Evolutionary conservation across 2,888 invertebrate genomes (phyloP), one percentile per base, ranked within the genome.

Genomic region (Boloria selene): DNA sequence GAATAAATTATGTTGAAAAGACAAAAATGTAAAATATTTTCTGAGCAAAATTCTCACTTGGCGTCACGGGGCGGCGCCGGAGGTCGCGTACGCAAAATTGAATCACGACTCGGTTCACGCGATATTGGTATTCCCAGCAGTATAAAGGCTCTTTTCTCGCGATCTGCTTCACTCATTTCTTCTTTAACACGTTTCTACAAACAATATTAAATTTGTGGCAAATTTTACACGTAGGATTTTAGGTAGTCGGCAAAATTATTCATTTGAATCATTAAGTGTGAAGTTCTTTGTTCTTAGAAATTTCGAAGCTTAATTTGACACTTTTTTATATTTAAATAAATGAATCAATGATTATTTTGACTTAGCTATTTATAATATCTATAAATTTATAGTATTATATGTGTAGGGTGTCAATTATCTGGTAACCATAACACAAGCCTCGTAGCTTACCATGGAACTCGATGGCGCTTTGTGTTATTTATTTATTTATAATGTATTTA

Each of bases 61-160:
- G 80, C 80, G 70, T 91, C 90, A 6, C 88, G 79, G 0, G 87
- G 87, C 6, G 90, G 89, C 3, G 83, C 85, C 14, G 79, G 77
- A 1, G 90, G 91, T 45, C 89, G 78, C 1, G 80, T 81, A n/a
- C 85, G 82, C 18, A 90, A 76, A 66, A 91, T 79, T 2, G 90
- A 90, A 75, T 90, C 91, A 13, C 78, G 80, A 65, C 90, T 91
- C 13, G 89, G 90, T 70, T 90, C 91, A 10, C 88, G 79, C 5
- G 91, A 91, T 73, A 90, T 73, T 56, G 80, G 73, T 79, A 91
- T 87, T 13, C 91, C 91, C 55, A 91, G 80, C 18, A 92, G 82
- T 69, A 88, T 82, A 71, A 85, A 89, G 47, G 91, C 90, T 70
- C 90, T 80, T 70, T 83, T 87, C 74, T 91, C 91, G 38, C 87